phyloP scores from a whole-genome alignment of 2,888 invertebrate genomes.

The Stenodera caucasica region DNA sequence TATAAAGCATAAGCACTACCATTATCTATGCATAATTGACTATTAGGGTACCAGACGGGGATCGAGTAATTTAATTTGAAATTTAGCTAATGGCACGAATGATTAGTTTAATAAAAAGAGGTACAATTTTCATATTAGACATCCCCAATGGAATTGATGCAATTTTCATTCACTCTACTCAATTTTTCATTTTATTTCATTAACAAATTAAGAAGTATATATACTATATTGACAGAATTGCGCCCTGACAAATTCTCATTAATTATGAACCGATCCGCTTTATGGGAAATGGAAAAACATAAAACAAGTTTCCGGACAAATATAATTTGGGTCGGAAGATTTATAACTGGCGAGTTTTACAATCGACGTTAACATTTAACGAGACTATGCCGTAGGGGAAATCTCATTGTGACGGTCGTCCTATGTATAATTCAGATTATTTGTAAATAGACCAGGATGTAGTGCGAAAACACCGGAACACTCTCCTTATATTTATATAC shows the following conservation, averaged over 20 bases:
- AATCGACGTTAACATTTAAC: constrained; percentile 55
- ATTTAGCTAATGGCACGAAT: constrained; percentile 50
- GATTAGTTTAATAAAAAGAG: constrained; percentile 42
- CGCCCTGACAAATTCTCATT: constrained; percentile 34
- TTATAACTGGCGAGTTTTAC: constrained; percentile 55
- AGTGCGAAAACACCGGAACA: background rate
- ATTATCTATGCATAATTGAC: constrained; percentile 51
- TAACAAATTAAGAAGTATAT: background rate
- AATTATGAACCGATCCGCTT: constrained; percentile 47
- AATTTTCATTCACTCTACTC: background rate
- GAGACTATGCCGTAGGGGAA: constrained; percentile 48
- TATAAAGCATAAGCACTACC: constrained; percentile 44
- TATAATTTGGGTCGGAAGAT: constrained; percentile 53
- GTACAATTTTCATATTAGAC: constrained; percentile 14
- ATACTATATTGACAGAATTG: background rate
- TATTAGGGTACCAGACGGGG: constrained; percentile 32
- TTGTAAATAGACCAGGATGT: constrained; percentile 2
- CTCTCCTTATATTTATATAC: no score
- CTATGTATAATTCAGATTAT: constrained; percentile 46
- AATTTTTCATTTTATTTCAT: background rate
- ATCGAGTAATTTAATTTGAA: constrained; percentile 52
- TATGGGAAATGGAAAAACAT: constrained; percentile 44
- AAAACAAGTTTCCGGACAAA: constrained; percentile 51
- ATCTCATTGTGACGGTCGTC: constrained; percentile 48
- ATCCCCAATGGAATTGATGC: background rate